A percentile compares a stretch with the other conserved stretches of the same genome.
These are phyloP conservation scores for Danio kyathit DNA, from an alignment of 2,797 vertebrate genomes.

Conservation along the genomic window DNA sequence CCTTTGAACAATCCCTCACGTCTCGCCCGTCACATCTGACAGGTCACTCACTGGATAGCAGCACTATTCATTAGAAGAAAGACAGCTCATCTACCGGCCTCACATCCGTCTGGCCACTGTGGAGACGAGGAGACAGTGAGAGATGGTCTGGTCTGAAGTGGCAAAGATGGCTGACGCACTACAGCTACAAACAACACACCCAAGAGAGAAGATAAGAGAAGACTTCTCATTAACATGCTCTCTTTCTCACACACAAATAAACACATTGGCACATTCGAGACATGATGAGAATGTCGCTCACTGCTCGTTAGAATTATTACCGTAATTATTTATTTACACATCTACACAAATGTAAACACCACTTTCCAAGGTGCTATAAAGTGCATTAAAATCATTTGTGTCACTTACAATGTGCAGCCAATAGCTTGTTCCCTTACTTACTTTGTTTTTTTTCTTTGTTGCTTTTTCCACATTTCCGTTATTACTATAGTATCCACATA, in stretches of 20 bases:
- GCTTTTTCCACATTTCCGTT: background rate
- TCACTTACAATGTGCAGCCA: background rate
- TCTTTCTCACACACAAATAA: conserved; percentile 27
- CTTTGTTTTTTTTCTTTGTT: background rate
- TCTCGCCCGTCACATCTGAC: conserved; percentile 43
- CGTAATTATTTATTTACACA: background rate
- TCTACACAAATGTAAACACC: background rate
- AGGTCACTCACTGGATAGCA: conserved; percentile 58
- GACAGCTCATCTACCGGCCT: conserved; percentile 60
- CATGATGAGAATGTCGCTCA: conserved; percentile 21
- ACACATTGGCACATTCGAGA: conserved; percentile 35
- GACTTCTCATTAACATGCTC: conserved; percentile 40
- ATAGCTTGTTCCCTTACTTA: background rate
- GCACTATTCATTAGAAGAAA: conserved; percentile 62
- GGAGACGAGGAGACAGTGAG: conserved; percentile 49
- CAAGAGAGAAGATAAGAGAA: conserved; percentile 50
- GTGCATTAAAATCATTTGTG: too few species aligned
- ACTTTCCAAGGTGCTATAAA: background rate
- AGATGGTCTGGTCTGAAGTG: conserved; percentile 42
- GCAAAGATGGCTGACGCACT: conserved; percentile 47
- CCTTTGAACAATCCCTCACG: conserved; percentile 49
- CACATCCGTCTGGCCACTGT: conserved; percentile 63
- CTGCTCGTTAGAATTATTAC: conserved; percentile 7
- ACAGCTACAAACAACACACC: conserved; percentile 43
- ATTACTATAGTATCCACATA: too few species aligned